Evolutionary conservation across 2,113 vertebrate genomes (phyloP).

Genomic region (Pseudonaja textilis): DNA sequence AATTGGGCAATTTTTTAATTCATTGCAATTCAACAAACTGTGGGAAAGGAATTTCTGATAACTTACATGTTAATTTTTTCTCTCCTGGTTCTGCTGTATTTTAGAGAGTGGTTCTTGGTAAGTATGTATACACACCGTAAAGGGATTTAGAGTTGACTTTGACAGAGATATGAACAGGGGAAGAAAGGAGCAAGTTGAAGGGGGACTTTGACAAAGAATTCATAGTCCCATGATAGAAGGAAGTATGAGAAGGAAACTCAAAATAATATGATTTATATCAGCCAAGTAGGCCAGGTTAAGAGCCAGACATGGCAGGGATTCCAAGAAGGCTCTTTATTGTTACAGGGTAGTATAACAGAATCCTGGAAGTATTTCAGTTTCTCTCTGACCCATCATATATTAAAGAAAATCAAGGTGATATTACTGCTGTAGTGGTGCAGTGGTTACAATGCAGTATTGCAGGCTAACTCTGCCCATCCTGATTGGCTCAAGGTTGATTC

Average conservation of each 20-base stretch:
- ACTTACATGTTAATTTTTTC: neutral
- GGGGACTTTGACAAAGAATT: neutral
- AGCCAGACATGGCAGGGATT: neutral
- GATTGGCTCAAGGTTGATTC: neutral
- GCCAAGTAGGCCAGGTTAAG: neutral
- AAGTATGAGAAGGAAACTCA: neutral
- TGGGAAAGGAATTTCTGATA: neutral
- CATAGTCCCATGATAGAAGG: neutral
- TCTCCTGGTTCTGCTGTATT: neutral
- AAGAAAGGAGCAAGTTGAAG: neutral
- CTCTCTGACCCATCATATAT: neutral
- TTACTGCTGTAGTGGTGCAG: neutral
- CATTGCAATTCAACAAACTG: neutral
- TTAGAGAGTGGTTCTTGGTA: neutral
- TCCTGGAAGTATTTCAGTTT: neutral
- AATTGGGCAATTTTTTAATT: neutral
- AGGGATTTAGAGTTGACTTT: neutral
- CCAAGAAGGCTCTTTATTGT: neutral
- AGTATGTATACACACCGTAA: neutral
- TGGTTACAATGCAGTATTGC: neutral
- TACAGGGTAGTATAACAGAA: neutral
- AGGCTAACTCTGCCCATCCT: neutral
- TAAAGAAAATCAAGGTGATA: neutral
- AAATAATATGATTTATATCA: neutral
- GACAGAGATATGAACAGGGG: neutral